phyloP scores from a whole-genome alignment of 35 echinoderm and acorn worm genomes.

The Holothuria glaberrima region DNA sequence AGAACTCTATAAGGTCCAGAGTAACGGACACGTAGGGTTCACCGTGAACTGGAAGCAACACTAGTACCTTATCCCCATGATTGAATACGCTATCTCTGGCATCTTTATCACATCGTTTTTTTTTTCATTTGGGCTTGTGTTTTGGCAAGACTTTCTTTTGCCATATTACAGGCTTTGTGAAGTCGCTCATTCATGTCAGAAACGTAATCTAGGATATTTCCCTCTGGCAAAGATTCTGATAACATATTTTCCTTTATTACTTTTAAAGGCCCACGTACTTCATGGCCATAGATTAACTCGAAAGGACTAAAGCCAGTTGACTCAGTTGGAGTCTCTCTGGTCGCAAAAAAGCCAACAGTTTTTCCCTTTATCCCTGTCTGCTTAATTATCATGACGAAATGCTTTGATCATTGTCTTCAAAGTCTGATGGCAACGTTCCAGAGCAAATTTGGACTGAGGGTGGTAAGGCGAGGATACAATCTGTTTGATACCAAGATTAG shows the following conservation, averaged over 20 bases:
- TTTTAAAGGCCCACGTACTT: slow-evolving; percentile 1
- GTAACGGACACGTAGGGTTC: neutral
- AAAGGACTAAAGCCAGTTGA: neutral
- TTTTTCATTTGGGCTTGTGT: neutral
- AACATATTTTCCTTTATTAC: neutral
- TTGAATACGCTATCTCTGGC: no score
- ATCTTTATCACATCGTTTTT: slow-evolving; percentile 15
- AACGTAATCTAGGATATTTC: neutral
- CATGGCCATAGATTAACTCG: neutral
- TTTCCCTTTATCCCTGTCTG: slow-evolving; percentile 69
- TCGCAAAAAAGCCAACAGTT: neutral
- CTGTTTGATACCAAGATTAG: slow-evolving; percentile 52
- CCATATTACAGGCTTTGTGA: neutral
- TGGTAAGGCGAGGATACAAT: slow-evolving; percentile 63
- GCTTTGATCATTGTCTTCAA: slow-evolving; percentile 74
- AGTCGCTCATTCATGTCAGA: neutral
- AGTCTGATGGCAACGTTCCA: slow-evolving; percentile 69
- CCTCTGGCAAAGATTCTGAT: neutral
- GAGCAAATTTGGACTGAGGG: slow-evolving; percentile 54
- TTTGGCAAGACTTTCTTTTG: neutral
- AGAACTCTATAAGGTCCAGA: neutral
- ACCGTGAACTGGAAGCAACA: neutral
- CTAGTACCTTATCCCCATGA: no score
- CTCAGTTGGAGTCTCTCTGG: neutral
- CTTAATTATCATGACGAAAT: slow-evolving; percentile 60